phyloP scores from a whole-genome alignment of 2,113 vertebrate species.

The Machaerirhynchus nigripectus region DNA sequence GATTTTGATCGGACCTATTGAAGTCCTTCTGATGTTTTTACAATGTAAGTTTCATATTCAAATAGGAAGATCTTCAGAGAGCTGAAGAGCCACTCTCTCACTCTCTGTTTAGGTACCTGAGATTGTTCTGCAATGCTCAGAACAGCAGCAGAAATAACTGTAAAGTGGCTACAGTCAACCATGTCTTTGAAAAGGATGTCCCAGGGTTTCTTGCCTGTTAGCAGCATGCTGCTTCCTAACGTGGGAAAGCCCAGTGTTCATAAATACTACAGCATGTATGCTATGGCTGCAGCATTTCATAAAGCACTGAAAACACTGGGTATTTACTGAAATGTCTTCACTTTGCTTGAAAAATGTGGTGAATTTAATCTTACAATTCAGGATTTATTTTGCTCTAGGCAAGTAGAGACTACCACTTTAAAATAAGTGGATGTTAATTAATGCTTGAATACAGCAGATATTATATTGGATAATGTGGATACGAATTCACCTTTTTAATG shows the following conservation, averaged over 20 bases:
- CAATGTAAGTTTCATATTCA: background rate
- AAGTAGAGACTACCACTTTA: conserved; percentile 22
- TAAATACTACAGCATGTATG: background rate
- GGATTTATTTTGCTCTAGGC: conserved; percentile 32
- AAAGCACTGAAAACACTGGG: background rate
- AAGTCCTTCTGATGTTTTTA: background rate
- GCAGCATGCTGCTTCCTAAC: background rate
- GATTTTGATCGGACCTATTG: background rate
- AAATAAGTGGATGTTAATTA: conserved; percentile 57
- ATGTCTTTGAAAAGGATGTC: background rate
- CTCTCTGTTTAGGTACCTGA: background rate
- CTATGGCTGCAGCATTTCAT: background rate
- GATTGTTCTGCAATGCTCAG: background rate
- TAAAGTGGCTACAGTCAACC: background rate
- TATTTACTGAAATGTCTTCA: background rate
- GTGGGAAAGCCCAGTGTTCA: background rate
- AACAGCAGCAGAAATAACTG: background rate
- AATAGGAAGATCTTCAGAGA: background rate
- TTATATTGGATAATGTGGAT: conserved; percentile 3
- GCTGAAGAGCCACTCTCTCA: background rate
- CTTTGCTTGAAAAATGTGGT: background rate
- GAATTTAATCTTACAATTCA: background rate
- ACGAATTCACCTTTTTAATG: conserved; percentile 29
- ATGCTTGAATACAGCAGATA: conserved; percentile 10
- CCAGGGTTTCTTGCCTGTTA: background rate